Evolutionary conservation across 2,797 vertebrate species (phyloP).

Genomic region (Todus mexicanus): DNA sequence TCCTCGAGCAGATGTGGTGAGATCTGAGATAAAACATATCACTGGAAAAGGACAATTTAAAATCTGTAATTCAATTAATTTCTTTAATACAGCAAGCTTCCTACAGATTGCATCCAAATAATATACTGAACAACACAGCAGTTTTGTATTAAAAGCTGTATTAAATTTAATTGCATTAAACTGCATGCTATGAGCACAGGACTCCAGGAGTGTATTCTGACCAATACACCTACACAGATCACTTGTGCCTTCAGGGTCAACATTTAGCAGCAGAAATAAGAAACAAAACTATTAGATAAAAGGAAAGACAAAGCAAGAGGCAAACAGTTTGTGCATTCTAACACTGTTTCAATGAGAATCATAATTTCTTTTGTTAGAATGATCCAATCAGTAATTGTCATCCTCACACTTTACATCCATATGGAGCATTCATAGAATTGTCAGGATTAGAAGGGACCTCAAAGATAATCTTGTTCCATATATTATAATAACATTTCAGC

Average conservation of each 20-base stretch:
- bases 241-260: neutral
- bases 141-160: neutral
- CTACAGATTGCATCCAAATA: neutral
- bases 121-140: neutral
- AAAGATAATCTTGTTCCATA: too few species aligned
- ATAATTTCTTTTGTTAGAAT: neutral
- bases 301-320: neutral
- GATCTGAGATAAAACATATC: neutral
- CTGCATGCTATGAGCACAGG: neutral
- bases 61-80: neutral
- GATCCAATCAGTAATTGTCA: neutral
- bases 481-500: neutral
- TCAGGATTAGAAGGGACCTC: too few species aligned
- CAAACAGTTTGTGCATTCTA: neutral
- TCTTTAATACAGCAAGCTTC: neutral
- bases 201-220: neutral
- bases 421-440: too few species aligned
- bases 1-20: neutral
- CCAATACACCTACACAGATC: neutral
- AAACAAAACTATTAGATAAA: neutral
- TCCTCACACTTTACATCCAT: neutral
- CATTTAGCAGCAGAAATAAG: neutral
- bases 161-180: too few species aligned
- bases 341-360: neutral
- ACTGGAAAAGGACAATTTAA: neutral